phyloP scores from a whole-genome alignment of 2,797 vertebrate species.

The Micrastur ruficollis region DNA sequence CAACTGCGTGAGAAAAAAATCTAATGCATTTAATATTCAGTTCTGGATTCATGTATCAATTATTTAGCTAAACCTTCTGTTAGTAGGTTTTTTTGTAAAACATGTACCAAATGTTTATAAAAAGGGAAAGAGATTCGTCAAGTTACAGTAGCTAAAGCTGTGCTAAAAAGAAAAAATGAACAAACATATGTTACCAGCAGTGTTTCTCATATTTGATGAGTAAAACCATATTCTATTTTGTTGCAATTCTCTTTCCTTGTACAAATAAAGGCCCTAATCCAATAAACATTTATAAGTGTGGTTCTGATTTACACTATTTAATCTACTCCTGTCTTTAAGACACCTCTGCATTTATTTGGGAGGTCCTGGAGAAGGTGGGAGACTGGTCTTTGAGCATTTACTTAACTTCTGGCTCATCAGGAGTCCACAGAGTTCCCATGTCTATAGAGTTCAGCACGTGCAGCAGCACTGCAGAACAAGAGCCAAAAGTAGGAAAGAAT shows the following conservation, averaged over 20 bases:
- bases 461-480: not conserved
- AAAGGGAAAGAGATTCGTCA: not conserved
- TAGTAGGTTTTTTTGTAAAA: constrained; percentile 4
- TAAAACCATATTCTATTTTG: constrained; percentile 44
- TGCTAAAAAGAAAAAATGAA: constrained; percentile 28
- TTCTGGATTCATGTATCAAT: constrained; percentile 35
- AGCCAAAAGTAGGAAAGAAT: not conserved
- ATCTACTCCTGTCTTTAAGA: not conserved
- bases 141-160: constrained; percentile 20
- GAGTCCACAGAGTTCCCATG: not conserved
- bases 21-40: constrained; percentile 36
- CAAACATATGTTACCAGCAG: constrained; percentile 32
- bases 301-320: not conserved
- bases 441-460: not conserved
- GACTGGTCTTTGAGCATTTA: not conserved
- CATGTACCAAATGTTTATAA: constrained; percentile 40
- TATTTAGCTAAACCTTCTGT: constrained; percentile 61
- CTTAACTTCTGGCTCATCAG: not conserved
- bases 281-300: not conserved
- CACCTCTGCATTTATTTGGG: not conserved
- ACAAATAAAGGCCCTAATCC: constrained; percentile 38
- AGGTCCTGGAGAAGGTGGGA: not conserved
- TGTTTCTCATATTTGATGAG: constrained; percentile 15
- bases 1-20: not conserved
- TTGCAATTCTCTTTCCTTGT: constrained; percentile 15